Conservation (phyloP, 30 jellyfish, hydroid and myxozoan genomes). For the Pelagia noctiluca region DNA sequence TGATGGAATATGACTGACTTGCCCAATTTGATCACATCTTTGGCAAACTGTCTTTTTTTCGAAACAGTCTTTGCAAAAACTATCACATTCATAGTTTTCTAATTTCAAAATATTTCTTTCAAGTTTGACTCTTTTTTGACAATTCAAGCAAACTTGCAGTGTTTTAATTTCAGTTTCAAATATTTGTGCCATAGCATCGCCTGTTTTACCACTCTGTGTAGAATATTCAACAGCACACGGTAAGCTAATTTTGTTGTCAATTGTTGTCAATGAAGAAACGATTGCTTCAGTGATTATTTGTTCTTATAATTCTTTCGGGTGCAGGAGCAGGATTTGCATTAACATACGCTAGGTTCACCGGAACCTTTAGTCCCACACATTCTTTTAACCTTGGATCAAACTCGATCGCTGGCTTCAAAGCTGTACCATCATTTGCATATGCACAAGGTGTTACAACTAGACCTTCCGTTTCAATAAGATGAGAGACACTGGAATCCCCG, state of each 20-base stretch:
- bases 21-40: background rate
- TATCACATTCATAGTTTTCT: constrained; percentile 13
- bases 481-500: background rate
- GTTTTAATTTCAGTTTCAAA: constrained; percentile 23
- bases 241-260: constrained; percentile 26
- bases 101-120: constrained; percentile 11
- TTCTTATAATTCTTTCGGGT: constrained; percentile 7
- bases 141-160: constrained; percentile 12
- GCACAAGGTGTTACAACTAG: constrained; percentile 30
- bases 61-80: background rate
- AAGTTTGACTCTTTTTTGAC: constrained; percentile 16
- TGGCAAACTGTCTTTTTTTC: background rate
- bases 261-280: constrained; percentile 30
- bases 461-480: constrained; percentile 18
- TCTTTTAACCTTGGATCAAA: constrained; percentile 28
- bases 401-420: constrained; percentile 59
- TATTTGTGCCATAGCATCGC: constrained; percentile 22
- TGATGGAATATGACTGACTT: constrained; percentile 1
- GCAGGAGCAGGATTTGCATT: constrained; percentile 16
- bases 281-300: constrained; percentile 31
- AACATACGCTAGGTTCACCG: background rate
- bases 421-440: constrained; percentile 45
- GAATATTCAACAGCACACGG: constrained; percentile 41
- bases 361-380: constrained; percentile 10
- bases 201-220: constrained; percentile 31